Evolutionary conservation across 35 echinoderm and acorn worm species (phyloP).

Genomic region (Heliocidaris erythrogramma): DNA sequence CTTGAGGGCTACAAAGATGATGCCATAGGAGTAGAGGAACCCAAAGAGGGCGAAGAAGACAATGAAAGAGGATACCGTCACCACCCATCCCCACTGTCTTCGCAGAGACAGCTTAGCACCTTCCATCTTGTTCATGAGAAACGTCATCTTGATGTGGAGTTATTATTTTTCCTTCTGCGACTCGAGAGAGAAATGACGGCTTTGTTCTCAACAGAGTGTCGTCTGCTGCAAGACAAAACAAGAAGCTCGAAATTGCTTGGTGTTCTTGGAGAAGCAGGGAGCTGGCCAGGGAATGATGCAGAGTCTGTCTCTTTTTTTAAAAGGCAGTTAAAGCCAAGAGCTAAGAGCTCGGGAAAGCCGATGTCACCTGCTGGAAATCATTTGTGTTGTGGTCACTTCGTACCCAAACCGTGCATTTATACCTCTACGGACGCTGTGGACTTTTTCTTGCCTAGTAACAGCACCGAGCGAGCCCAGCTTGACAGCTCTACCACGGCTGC

Average conservation of each 20-base stretch:
- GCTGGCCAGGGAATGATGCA: neutral
- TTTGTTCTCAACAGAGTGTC: conserved; percentile 9
- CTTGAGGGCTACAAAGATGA: conserved; percentile 75
- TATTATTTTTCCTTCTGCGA: neutral
- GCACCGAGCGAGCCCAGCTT: neutral
- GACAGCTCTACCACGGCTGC: conserved; percentile 6
- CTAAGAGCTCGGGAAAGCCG: neutral
- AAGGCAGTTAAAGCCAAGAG: conserved; percentile 10
- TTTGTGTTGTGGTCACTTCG: neutral
- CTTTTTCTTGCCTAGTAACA: conserved; percentile 21
- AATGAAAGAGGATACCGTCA: conserved; percentile 55
- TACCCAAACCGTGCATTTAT: neutral
- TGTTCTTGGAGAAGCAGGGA: neutral
- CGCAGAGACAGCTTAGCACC: conserved; percentile 48
- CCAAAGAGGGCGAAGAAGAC: conserved; percentile 77
- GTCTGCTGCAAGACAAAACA: neutral
- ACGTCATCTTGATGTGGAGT: conserved; percentile 53
- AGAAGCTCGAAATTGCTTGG: neutral
- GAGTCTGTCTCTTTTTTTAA: neutral
- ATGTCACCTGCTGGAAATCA: conserved; percentile 22
- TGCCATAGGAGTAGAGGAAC: conserved; percentile 76
- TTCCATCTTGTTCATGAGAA: conserved; percentile 44
- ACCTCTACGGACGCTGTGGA: neutral
- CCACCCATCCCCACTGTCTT: conserved; percentile 81
- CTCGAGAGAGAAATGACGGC: neutral